phyloP scores from a whole-genome alignment of 2,888 invertebrate species.

The Alsophila aescularia region DNA sequence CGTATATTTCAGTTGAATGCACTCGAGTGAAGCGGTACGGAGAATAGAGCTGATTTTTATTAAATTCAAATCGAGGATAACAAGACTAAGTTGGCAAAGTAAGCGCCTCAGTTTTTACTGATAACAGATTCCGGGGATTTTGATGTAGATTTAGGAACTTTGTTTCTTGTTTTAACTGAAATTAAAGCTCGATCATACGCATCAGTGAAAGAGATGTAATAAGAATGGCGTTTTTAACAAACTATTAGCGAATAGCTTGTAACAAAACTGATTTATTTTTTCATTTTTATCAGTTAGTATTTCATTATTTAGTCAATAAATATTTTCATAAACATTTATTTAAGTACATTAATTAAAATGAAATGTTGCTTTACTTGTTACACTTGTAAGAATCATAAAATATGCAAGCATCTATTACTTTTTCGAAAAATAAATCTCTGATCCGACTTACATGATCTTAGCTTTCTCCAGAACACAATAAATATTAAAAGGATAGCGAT shows the following conservation, averaged over 20 bases:
- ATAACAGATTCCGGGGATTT: background rate
- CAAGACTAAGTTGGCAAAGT: conserved; percentile 33
- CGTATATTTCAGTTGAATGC: conserved; percentile 29
- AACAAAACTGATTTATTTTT: too few relatives aligned
- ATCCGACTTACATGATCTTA: background rate
- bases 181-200: background rate
- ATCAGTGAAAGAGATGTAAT: background rate
- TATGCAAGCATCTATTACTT: background rate
- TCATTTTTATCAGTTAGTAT: too few relatives aligned
- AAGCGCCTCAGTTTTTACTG: conserved; percentile 24
- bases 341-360: too few relatives aligned
- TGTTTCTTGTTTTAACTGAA: background rate
- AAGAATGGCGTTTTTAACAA: too few relatives aligned
- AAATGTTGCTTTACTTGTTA: too few relatives aligned
- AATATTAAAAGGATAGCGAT: conserved; percentile 11
- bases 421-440: background rate
- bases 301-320: too few relatives aligned
- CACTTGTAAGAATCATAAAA: too few relatives aligned
- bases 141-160: background rate
- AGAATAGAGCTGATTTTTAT: conserved; percentile 32
- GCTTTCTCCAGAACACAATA: conserved; percentile 14
- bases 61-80: conserved; percentile 40
- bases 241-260: too few relatives aligned
- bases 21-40: conserved; percentile 22
- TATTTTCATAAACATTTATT: too few relatives aligned